Conservation (phyloP, 2,797 vertebrate genomes). For the Notoglanidium macrostoma region DNA sequence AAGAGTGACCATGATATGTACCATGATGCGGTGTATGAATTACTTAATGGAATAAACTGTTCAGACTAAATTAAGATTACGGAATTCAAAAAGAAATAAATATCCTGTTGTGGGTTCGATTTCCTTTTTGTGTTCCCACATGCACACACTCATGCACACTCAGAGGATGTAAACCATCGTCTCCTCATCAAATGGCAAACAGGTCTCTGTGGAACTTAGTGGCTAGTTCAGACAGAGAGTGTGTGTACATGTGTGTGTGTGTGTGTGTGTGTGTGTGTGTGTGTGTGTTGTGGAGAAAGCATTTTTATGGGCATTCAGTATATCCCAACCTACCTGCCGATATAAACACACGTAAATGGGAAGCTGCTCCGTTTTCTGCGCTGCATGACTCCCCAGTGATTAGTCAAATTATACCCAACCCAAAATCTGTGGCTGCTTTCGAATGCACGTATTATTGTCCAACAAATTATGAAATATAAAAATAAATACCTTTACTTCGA, state of each 20-base stretch:
- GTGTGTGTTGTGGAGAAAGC: slow-evolving; percentile 4
- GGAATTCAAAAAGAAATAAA: not conserved
- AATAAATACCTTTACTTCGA: slow-evolving; percentile 20
- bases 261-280: not conserved
- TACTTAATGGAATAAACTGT: not conserved
- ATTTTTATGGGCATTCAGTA: slow-evolving; percentile 42
- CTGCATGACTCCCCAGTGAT: slow-evolving; percentile 27
- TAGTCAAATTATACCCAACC: slow-evolving; percentile 28
- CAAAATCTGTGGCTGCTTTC: slow-evolving; percentile 2
- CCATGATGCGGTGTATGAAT: not conserved
- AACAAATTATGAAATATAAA: slow-evolving; percentile 15
- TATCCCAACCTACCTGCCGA: slow-evolving; percentile 41
- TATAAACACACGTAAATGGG: slow-evolving; percentile 36
- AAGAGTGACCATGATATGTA: not conserved
- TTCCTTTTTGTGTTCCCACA: not conserved
- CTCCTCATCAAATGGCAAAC: not conserved
- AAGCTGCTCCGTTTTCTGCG: slow-evolving; percentile 22
- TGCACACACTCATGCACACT: not conserved
- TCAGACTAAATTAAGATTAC: not conserved
- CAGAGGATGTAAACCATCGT: not conserved
- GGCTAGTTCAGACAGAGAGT: not conserved
- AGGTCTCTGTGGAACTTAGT: not conserved
- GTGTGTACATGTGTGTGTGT: not conserved
- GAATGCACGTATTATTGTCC: slow-evolving; percentile 5
- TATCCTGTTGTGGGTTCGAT: not conserved